These are phyloP conservation scores for Macrosoma leucophasiata DNA, from an alignment of 2,888 invertebrate genomes.

Conservation along the genomic window DNA sequence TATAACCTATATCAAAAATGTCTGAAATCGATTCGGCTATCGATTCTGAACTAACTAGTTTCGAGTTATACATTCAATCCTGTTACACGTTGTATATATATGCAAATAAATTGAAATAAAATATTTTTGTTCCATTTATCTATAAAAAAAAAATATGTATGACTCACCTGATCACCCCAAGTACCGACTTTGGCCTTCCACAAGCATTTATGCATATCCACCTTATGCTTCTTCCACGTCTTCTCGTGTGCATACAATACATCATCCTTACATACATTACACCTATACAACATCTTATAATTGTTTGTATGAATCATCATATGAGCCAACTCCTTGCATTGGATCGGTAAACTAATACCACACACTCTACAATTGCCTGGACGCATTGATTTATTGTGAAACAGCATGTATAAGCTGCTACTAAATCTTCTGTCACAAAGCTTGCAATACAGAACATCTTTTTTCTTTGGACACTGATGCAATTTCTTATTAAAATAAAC, in stretches of 20 bases:
- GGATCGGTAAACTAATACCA: not conserved
- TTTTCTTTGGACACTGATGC: slow-evolving; percentile 30
- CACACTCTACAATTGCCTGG: slow-evolving; percentile 32
- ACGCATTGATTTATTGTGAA: slow-evolving; percentile 19
- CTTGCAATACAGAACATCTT: slow-evolving; percentile 13
- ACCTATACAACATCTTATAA: slow-evolving; percentile 31
- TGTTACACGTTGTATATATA: no score
- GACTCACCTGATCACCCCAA: slow-evolving; percentile 3
- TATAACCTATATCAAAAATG: no score
- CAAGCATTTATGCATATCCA: not conserved
- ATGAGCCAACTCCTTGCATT: slow-evolving; percentile 37
- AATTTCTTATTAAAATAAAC: slow-evolving; percentile 20
- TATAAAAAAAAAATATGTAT: not conserved
- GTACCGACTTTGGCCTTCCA: slow-evolving; percentile 4
- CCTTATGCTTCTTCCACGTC: slow-evolving; percentile 15
- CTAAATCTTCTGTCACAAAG: slow-evolving; percentile 33
- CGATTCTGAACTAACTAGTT: no score
- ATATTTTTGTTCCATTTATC: not conserved
- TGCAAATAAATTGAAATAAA: not conserved
- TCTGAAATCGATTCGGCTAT: no score
- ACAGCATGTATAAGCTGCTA: not conserved
- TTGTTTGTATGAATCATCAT: slow-evolving; percentile 32
- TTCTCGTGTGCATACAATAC: slow-evolving; percentile 22
- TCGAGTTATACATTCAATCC: no score
- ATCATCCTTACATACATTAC: slow-evolving; percentile 28